Evolutionary conservation across 2,888 invertebrate genomes (phyloP).

Genomic region (Habroteleia sp.): DNA sequence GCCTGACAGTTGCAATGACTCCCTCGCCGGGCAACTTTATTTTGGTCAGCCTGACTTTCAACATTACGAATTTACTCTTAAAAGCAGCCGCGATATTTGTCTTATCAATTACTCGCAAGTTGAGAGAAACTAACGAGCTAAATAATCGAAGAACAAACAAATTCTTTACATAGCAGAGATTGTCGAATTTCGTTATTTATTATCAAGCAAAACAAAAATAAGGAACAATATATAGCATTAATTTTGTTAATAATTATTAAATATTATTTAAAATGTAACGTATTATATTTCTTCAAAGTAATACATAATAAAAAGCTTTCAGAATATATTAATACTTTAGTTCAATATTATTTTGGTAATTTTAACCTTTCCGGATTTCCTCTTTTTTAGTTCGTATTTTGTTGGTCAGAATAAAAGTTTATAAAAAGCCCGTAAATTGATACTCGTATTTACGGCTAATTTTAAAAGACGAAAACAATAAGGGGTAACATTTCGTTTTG

Average conservation of each 20-base stretch:
- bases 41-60: slow-evolving; percentile 14
- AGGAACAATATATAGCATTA: neutral
- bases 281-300: slow-evolving; percentile 12
- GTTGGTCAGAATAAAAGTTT: neutral
- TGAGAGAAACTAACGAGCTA: neutral
- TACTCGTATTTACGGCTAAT: slow-evolving; percentile 38
- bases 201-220: neutral
- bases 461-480: slow-evolving; percentile 30
- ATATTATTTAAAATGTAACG: neutral
- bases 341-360: slow-evolving; percentile 21
- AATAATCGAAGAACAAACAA: neutral
- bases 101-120: slow-evolving; percentile 16
- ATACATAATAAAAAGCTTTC: slow-evolving; percentile 19
- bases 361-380: slow-evolving; percentile 3
- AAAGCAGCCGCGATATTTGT: slow-evolving; percentile 7
- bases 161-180: too few relatives aligned
- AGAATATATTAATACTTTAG: slow-evolving; percentile 23
- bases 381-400: neutral
- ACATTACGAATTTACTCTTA: slow-evolving; percentile 25
- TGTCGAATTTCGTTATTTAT: too few relatives aligned
- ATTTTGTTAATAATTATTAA: too few relatives aligned
- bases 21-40: slow-evolving; percentile 34
- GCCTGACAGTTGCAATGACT: slow-evolving; percentile 47
- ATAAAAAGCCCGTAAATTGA: slow-evolving; percentile 36
- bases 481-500: slow-evolving; percentile 28